Conservation (phyloP, 2,113 vertebrate genomes). For the Cichladusa arquata region DNA sequence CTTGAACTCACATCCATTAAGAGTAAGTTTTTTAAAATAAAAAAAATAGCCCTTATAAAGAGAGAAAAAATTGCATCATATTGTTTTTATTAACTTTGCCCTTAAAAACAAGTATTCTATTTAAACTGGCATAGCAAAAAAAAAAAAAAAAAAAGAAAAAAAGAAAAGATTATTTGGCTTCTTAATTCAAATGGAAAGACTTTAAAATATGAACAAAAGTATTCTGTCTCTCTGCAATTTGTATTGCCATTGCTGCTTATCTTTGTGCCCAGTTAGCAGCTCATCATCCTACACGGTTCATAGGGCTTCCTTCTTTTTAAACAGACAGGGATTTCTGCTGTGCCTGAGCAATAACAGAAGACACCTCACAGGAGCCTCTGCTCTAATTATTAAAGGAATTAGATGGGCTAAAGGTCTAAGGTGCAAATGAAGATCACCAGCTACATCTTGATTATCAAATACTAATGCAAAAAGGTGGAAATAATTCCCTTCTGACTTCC, state of each 20-base stretch:
- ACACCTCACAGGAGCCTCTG: background rate
- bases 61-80: background rate
- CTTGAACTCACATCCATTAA: background rate
- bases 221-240: background rate
- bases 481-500: background rate
- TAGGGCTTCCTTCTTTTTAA: background rate
- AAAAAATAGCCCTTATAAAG: background rate
- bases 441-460: background rate
- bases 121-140: background rate
- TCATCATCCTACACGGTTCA: background rate
- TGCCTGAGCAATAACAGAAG: background rate
- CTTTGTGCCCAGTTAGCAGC: background rate
- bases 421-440: background rate
- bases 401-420: background rate
- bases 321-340: background rate
- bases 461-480: background rate
- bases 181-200: conserved; percentile 13
- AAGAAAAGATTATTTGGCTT: background rate
- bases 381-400: background rate
- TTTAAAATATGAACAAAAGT: conserved; percentile 16
- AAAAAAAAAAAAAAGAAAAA: background rate
- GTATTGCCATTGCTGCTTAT: background rate
- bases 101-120: background rate
- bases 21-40: background rate
- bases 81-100: background rate